These are phyloP conservation scores for Crenuchus spilurus DNA, from an alignment of 2,797 vertebrate genomes.

Conservation along the genomic window DNA sequence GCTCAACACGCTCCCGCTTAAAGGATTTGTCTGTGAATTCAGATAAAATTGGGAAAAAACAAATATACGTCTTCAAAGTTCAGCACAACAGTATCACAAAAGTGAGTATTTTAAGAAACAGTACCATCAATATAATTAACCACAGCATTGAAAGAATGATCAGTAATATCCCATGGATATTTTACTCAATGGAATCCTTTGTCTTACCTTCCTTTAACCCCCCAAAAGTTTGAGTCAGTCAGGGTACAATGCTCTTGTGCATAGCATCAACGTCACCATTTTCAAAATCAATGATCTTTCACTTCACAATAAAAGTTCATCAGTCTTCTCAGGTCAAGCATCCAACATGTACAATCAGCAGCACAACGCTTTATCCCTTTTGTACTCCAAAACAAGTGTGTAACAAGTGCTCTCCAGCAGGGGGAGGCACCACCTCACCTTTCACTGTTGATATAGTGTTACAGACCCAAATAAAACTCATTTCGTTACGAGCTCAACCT, in stretches of 20 bases:
- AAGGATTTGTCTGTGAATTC: neutral
- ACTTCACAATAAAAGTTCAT: neutral
- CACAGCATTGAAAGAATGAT: neutral
- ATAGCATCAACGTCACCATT: neutral
- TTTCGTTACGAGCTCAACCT: neutral
- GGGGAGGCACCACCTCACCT: constrained; percentile 56
- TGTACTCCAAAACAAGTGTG: neutral
- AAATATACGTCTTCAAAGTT: neutral
- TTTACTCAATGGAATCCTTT: neutral
- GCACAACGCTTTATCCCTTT: neutral
- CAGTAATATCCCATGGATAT: neutral
- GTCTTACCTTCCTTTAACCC: neutral
- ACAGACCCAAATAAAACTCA: constrained; percentile 6
- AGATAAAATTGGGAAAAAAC: neutral
- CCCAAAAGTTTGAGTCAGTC: neutral
- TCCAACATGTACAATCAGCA: neutral
- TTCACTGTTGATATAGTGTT: constrained; percentile 40
- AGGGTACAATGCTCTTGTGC: neutral
- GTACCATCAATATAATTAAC: constrained; percentile 12
- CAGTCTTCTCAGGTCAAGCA: neutral
- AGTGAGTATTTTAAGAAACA: constrained; percentile 11
- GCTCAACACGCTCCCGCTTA: neutral
- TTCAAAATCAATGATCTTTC: neutral
- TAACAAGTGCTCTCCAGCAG: constrained; percentile 42
- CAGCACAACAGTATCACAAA: constrained; percentile 35